Evolutionary conservation across 2,113 vertebrate species (phyloP).

Genomic region (Carassius carassius): DNA sequence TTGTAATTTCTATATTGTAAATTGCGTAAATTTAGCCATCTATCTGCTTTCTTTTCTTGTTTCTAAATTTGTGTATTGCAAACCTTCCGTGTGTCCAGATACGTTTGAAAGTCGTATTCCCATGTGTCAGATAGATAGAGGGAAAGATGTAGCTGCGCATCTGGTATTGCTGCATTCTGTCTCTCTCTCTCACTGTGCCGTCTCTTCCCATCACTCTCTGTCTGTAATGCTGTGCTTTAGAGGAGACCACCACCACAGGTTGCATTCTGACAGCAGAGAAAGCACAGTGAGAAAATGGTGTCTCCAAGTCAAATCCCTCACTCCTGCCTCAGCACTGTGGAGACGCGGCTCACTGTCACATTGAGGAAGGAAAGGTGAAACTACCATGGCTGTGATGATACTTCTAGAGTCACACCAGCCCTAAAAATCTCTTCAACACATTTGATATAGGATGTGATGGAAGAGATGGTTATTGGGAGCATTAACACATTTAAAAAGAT

Average conservation of each 20-base stretch:
- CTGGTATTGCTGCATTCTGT: neutral
- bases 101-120: slow-evolving; percentile 14
- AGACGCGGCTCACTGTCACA: neutral
- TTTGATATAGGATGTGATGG: neutral
- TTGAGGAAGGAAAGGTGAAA: neutral
- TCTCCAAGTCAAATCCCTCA: neutral
- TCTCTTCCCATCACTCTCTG: neutral
- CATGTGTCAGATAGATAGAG: slow-evolving; percentile 33
- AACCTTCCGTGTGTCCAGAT: neutral
- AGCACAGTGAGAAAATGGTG: neutral
- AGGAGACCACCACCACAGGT: slow-evolving; percentile 10
- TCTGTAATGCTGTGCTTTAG: neutral
- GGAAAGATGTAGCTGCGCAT: slow-evolving; percentile 14
- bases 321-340: neutral
- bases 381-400: neutral
- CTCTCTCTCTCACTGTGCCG: neutral
- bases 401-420: neutral
- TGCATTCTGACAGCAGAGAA: slow-evolving; percentile 18
- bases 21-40: neutral
- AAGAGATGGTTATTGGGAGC: neutral
- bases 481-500: neutral
- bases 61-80: neutral
- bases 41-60: neutral
- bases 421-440: neutral
- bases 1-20: no score